These are phyloP conservation scores for Mystacides longicornis DNA, from an alignment of 2,888 invertebrate species.

Conservation along the genomic window DNA sequence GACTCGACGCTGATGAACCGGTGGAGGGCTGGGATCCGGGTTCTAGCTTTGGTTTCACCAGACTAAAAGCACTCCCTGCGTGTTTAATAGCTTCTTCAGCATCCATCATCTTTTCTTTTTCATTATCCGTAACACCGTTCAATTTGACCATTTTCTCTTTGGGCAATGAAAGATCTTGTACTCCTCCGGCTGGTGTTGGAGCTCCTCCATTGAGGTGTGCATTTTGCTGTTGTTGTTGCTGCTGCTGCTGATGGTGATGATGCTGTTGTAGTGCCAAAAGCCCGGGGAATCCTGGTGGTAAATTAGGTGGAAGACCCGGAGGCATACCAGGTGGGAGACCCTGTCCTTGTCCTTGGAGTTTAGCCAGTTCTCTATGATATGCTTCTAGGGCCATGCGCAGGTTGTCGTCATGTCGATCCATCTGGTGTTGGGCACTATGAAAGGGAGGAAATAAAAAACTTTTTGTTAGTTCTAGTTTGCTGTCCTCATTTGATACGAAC, in stretches of 20 bases:
- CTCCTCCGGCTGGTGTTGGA: slow-evolving; percentile 46
- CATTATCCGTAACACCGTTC: slow-evolving; percentile 58
- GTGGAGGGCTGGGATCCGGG: slow-evolving; percentile 63
- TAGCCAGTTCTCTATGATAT: slow-evolving; percentile 88
- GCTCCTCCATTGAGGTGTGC: slow-evolving; percentile 57
- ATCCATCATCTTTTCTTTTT: slow-evolving; percentile 55
- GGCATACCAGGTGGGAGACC: slow-evolving; percentile 45
- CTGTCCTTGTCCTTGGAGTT: slow-evolving; percentile 65
- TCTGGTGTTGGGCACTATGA: slow-evolving; percentile 64
- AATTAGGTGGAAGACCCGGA: slow-evolving; percentile 27
- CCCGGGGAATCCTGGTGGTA: slow-evolving; percentile 53
- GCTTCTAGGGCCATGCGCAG: slow-evolving; percentile 85
- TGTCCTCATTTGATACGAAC: slow-evolving; percentile 22
- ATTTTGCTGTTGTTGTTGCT: slow-evolving; percentile 56
- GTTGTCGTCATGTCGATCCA: slow-evolving; percentile 68
- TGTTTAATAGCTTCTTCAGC: slow-evolving; percentile 66
- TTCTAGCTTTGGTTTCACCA: slow-evolving; percentile 79
- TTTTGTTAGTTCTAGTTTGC: slow-evolving; percentile 52
- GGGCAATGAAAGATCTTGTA: slow-evolving; percentile 80
- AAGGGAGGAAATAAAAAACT: slow-evolving; percentile 80
- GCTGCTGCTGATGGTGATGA: slow-evolving; percentile 53
- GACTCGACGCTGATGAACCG: slow-evolving; percentile 76
- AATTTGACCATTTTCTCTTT: slow-evolving; percentile 63
- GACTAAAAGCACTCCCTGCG: slow-evolving; percentile 77
- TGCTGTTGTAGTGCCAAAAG: slow-evolving; percentile 66